Conservation (phyloP, 1,140 invertebrate species). For the Eurosta solidaginis region DNA sequence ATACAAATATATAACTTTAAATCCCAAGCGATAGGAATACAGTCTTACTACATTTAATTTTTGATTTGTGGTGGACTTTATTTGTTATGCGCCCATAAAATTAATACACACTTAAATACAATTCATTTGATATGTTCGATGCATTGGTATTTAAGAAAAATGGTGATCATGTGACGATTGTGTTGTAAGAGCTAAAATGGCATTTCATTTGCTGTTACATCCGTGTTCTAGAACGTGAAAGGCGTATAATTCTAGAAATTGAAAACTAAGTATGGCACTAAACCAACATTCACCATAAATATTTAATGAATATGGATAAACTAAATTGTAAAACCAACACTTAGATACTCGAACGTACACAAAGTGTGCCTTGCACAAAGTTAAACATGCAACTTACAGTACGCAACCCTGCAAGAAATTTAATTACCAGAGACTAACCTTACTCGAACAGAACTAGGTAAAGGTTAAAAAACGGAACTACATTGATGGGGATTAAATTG, state of each 20-base stretch:
- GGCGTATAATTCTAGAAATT: slow-evolving; percentile 22
- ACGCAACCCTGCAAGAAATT: not conserved
- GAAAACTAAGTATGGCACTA: slow-evolving; percentile 6
- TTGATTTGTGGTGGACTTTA: too few species aligned
- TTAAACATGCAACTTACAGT: not conserved
- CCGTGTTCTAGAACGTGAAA: slow-evolving; percentile 25
- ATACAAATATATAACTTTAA: too few species aligned
- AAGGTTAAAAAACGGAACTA: too few species aligned
- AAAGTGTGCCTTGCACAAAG: not conserved
- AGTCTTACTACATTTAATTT: too few species aligned
- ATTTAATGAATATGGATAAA: slow-evolving; percentile 16
- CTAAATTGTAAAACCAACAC: slow-evolving; percentile 20
- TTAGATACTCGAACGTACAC: too few species aligned
- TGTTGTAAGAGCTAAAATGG: not conserved
- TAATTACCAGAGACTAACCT: not conserved
- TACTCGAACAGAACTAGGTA: too few species aligned
- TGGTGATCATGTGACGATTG: not conserved
- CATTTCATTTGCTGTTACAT: not conserved
- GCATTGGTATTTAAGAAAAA: not conserved
- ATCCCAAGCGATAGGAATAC: too few species aligned
- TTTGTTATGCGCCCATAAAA: too few species aligned
- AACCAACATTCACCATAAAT: slow-evolving; percentile 10
- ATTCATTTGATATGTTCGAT: too few species aligned
- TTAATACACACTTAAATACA: too few species aligned
- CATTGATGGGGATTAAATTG: too few species aligned